A percentile compares a stretch with the other conserved stretches of the same genome.
Conservation (phyloP, 2,797 vertebrate genomes). For the Amazonetta brasiliensis region DNA sequence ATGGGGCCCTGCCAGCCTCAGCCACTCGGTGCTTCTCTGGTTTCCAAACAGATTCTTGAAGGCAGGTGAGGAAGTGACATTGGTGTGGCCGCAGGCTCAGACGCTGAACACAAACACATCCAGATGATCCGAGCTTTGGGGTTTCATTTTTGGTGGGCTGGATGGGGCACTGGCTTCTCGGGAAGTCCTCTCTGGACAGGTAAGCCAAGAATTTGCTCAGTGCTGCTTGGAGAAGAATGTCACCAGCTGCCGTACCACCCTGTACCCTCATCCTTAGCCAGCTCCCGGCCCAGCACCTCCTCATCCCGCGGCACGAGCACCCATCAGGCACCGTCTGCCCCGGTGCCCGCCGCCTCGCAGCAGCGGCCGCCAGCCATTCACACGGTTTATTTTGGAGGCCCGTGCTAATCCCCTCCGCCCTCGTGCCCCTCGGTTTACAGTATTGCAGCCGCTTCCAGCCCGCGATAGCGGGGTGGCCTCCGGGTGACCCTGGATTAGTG, state of each 20-base stretch:
- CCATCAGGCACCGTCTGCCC: fast-evolving
- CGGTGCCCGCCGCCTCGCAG: background rate
- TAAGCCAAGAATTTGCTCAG: background rate
- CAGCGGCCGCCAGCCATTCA: background rate
- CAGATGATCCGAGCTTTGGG: background rate
- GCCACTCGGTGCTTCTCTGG: background rate
- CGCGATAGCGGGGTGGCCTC: slow-evolving; percentile 35
- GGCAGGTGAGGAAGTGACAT: background rate
- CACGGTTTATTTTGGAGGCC: background rate
- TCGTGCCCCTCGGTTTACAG: background rate
- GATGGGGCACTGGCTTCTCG: background rate
- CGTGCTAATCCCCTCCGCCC: background rate
- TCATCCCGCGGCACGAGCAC: fast-evolving
- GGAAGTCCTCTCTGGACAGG: background rate
- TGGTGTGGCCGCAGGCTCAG: background rate
- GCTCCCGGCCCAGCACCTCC: fast-evolving
- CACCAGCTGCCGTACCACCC: background rate
- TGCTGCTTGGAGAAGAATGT: background rate
- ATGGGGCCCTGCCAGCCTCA: background rate
- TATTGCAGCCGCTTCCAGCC: slow-evolving; percentile 20
- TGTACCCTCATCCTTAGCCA: background rate
- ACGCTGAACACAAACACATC: background rate
- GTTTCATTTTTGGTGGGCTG: background rate
- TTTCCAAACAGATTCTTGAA: background rate
- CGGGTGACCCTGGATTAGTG: slow-evolving; percentile 56